Evolutionary conservation across 2,797 vertebrate genomes (phyloP).

Genomic region (Pipistrellus pipistrellus): DNA sequence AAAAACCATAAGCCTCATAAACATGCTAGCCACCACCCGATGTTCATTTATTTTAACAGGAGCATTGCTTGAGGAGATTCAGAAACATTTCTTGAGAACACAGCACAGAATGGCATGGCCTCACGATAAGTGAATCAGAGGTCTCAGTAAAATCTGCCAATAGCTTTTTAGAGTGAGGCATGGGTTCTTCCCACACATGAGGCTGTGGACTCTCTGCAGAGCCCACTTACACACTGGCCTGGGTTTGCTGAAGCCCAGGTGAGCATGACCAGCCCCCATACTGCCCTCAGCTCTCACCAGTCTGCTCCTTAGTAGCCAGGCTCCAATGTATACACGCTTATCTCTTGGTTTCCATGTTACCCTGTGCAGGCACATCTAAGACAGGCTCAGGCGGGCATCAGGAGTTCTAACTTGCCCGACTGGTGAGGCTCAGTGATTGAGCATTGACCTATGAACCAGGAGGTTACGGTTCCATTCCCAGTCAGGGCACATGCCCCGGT

Average conservation of each 20-base stretch:
- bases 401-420: too few relatives aligned
- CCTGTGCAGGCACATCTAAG: fast-evolving
- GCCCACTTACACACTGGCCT: neutral
- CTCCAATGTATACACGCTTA: neutral
- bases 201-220: neutral
- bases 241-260: neutral
- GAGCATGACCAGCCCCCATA: too few relatives aligned
- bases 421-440: too few relatives aligned
- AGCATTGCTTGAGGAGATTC: neutral
- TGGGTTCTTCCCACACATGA: neutral
- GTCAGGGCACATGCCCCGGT: too few relatives aligned
- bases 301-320: neutral
- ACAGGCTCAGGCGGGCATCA: neutral
- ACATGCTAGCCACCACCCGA: neutral
- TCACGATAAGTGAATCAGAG: neutral
- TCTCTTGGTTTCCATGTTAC: neutral
- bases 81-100: neutral
- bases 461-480: too few relatives aligned
- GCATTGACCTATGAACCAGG: too few relatives aligned
- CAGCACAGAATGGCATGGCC: neutral
- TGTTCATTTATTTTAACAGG: neutral
- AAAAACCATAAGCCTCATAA: neutral
- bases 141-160: neutral
- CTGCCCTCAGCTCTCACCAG: neutral
- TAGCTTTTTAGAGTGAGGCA: neutral